phyloP scores from a whole-genome alignment of 2,888 invertebrate genomes.

The Drosophila vallismaia region DNA sequence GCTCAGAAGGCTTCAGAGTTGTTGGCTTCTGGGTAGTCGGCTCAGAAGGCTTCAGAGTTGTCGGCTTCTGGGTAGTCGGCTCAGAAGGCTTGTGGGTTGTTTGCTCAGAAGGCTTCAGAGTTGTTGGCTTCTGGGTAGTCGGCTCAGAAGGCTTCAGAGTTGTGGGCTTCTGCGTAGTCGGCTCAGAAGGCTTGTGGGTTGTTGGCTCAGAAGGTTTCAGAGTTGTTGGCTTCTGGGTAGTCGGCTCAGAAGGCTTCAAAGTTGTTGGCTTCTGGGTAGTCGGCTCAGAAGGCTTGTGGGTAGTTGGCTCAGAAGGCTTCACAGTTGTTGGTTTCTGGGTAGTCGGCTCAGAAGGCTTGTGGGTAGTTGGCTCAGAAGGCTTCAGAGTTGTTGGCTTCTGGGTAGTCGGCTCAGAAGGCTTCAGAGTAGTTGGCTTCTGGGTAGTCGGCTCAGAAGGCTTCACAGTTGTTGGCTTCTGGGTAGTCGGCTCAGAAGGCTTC shows the following conservation, averaged over 20 bases:
- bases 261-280: background rate
- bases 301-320: constrained; percentile 1
- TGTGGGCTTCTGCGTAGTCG: background rate
- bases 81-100: background rate
- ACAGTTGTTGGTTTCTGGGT: no score
- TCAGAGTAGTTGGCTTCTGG: background rate
- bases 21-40: background rate
- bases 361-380: background rate
- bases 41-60: background rate
- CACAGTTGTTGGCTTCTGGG: constrained; percentile 1
- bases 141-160: background rate
- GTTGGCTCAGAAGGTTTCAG: background rate
- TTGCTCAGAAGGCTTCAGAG: background rate
- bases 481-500: constrained; percentile 8
- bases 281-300: background rate
- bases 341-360: background rate
- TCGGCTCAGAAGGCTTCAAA: background rate
- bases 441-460: constrained; percentile 11
- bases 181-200: background rate
- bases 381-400: background rate
- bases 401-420: background rate
- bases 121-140: background rate
- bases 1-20: background rate
- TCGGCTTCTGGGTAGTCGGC: background rate
- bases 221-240: background rate